Evolutionary conservation across 2,797 vertebrate species (phyloP).

Genomic region (Molossus alvarezi): DNA sequence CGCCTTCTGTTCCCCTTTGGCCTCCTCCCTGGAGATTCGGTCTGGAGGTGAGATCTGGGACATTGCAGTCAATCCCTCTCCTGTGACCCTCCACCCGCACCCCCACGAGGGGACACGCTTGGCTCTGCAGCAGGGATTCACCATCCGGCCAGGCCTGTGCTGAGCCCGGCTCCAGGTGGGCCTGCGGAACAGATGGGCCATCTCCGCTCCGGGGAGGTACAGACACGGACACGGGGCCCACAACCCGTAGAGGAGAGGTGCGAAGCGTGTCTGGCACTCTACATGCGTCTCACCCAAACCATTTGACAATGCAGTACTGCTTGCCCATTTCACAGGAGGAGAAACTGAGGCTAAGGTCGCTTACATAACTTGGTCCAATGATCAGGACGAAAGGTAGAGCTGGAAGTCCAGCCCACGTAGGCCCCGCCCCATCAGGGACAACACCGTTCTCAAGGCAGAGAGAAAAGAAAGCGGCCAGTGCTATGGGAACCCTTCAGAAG

Average conservation of each 20-base stretch:
- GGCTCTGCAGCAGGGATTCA: not conserved
- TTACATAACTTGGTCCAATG: not conserved
- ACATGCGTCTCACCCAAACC: not conserved
- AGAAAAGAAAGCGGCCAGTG: not conserved
- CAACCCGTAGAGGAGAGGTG: not conserved
- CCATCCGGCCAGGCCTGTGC: not conserved
- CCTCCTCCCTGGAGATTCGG: not conserved
- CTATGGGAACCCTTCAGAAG: not conserved
- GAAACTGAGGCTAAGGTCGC: not conserved
- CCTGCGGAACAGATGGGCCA: not conserved
- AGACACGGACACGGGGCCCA: not conserved
- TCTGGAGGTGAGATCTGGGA: not conserved
- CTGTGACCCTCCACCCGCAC: accelerated
- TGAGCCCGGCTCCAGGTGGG: accelerated
- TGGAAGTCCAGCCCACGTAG: not conserved
- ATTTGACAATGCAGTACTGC: not conserved
- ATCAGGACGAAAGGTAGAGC: not conserved
- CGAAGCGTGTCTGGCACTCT: accelerated
- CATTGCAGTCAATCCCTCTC: not conserved
- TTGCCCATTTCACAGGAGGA: conserved; percentile 8
- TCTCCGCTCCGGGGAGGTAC: not conserved
- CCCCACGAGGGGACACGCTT: not conserved
- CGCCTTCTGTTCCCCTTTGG: not conserved
- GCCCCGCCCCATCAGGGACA: too few species aligned
- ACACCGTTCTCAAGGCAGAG: not conserved